A percentile compares a stretch with the other conserved stretches of the same genome.
These are phyloP conservation scores for Phaenicophaeus curvirostris DNA, from an alignment of 2,797 vertebrate genomes.

Conservation along the genomic window DNA sequence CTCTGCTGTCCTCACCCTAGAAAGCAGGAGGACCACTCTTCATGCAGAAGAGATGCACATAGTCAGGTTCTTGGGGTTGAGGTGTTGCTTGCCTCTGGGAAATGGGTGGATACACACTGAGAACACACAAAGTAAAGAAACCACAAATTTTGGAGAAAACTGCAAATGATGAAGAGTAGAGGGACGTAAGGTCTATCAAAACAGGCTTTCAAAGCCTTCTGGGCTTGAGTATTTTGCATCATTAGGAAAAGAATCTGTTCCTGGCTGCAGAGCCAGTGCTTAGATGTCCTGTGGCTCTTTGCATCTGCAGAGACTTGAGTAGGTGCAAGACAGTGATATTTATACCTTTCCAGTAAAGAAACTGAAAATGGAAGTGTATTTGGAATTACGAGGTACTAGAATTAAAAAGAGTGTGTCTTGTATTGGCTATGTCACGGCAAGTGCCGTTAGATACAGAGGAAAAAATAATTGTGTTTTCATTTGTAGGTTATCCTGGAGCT, in stretches of 20 bases:
- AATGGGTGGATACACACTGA: neutral
- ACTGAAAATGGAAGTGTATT: neutral
- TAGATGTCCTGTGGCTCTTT: neutral
- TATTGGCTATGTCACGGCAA: accelerated
- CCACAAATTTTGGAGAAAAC: neutral
- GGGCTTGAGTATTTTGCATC: neutral
- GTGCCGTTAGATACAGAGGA: neutral
- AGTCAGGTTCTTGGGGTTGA: neutral
- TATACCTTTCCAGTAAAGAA: neutral
- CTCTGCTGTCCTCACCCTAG: neutral
- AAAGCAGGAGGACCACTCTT: neutral
- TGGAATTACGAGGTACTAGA: neutral
- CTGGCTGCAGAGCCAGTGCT: neutral
- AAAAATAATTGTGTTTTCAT: neutral
- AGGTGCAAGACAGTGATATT: neutral
- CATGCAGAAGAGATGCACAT: accelerated
- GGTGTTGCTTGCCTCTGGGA: neutral
- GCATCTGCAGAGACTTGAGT: neutral
- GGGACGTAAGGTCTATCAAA: neutral
- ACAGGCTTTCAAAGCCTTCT: neutral
- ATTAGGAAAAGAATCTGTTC: neutral
- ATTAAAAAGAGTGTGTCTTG: neutral
- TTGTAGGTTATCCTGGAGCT: constrained; percentile 70
- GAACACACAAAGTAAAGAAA: neutral
- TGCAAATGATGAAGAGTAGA: neutral